phyloP scores from a whole-genome alignment of 2,797 vertebrate genomes.

The Argentina silus region DNA sequence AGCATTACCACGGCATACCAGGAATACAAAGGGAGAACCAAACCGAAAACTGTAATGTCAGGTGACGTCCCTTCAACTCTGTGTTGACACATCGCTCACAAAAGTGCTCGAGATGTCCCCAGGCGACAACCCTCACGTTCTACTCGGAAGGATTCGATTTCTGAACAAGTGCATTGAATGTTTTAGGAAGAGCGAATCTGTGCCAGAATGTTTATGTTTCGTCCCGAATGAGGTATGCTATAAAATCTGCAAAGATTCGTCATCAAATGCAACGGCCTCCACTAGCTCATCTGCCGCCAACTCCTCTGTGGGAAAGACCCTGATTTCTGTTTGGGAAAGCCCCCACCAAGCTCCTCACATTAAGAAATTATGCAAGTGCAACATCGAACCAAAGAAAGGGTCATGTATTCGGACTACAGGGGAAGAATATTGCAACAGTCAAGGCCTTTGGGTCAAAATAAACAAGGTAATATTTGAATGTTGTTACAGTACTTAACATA shows the following conservation, averaged over 20 bases:
- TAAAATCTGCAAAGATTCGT: conserved; percentile 87
- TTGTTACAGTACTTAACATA: neutral
- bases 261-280: conserved; percentile 62
- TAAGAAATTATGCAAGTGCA: conserved; percentile 81
- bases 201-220: conserved; percentile 84
- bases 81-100: conserved; percentile 31
- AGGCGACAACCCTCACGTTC: conserved; percentile 75
- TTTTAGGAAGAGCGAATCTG: conserved; percentile 75
- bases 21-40: conserved; percentile 32
- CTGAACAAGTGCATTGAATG: conserved; percentile 84
- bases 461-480: conserved; percentile 78
- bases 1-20: conserved; percentile 23
- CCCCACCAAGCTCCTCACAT: conserved; percentile 77
- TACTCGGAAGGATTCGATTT: conserved; percentile 90
- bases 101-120: conserved; percentile 63
- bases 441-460: conserved; percentile 94
- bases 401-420: conserved; percentile 91
- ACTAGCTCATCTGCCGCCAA: conserved; percentile 55
- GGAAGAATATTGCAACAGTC: conserved; percentile 92
- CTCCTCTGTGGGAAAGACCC: conserved; percentile 68
- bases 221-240: conserved; percentile 87
- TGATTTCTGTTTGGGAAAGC: conserved; percentile 84
- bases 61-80: conserved; percentile 38
- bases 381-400: conserved; percentile 89
- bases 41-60: conserved; percentile 62